These are phyloP conservation scores for Troides oblongomaculatus DNA, from an alignment of 2,888 invertebrate species.

Conservation along the genomic window DNA sequence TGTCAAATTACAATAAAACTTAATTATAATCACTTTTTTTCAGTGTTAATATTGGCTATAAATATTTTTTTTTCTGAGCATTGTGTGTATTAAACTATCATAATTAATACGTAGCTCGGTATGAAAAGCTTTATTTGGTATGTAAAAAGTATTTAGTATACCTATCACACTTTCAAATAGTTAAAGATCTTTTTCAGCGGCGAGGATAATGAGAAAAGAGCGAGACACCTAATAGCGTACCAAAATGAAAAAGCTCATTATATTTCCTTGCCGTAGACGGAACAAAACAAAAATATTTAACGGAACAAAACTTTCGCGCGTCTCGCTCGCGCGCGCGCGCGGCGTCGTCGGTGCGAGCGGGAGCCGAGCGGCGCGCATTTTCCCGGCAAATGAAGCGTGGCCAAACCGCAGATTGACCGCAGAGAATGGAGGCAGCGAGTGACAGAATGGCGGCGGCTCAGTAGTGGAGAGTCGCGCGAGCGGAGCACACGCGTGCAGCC, in stretches of 20 bases:
- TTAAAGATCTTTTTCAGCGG: slow-evolving; percentile 6
- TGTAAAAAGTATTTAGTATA: background rate
- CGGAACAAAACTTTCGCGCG: slow-evolving; percentile 66
- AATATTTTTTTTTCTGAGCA: too few species aligned
- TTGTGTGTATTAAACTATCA: too few species aligned
- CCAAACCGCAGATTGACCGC: slow-evolving; percentile 81
- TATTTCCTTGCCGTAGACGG: slow-evolving; percentile 75
- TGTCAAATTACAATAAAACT: too few species aligned
- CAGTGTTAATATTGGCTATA: too few species aligned
- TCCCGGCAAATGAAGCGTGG: slow-evolving; percentile 81
- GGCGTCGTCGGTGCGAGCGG: slow-evolving; percentile 46
- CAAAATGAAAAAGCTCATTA: slow-evolving; percentile 73
- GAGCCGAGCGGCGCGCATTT: slow-evolving; percentile 67
- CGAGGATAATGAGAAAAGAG: slow-evolving; percentile 41
- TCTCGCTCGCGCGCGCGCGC: slow-evolving; percentile 53
- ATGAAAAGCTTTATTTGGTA: too few species aligned
- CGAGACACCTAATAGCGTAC: slow-evolving; percentile 53
- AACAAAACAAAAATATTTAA: slow-evolving; percentile 76
- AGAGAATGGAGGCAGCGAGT: slow-evolving; percentile 80
- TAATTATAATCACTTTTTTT: too few species aligned
- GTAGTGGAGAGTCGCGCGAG: slow-evolving; percentile 71
- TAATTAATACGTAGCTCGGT: too few species aligned
- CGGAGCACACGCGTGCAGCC: slow-evolving; percentile 63
- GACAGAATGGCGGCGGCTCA: slow-evolving; percentile 78
- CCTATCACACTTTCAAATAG: background rate